Conservation (phyloP, 2,113 vertebrate species). For the Rhadina sibilatrix region DNA sequence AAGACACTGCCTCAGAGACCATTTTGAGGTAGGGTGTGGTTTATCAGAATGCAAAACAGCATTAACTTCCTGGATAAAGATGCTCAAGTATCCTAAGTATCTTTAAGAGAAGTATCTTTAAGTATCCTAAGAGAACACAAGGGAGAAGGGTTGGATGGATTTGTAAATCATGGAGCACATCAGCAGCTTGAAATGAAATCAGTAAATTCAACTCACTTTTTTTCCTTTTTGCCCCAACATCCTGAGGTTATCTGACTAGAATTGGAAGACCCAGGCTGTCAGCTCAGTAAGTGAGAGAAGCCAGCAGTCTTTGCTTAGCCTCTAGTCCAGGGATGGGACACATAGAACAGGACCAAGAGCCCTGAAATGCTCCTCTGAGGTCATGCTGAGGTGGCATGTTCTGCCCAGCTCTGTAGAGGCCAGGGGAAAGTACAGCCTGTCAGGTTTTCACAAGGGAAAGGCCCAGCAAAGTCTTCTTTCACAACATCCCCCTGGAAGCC, state of each 20-base stretch:
- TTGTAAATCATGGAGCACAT: neutral
- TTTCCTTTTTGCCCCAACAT: neutral
- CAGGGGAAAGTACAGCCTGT: neutral
- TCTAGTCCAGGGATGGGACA: neutral
- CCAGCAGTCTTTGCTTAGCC: neutral
- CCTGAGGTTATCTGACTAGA: neutral
- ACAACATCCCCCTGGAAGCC: neutral
- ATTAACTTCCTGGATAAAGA: neutral
- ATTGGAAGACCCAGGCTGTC: neutral
- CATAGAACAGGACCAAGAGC: neutral
- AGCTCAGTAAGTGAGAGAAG: neutral
- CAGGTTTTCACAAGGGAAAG: neutral
- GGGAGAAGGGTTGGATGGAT: neutral
- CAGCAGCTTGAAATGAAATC: neutral
- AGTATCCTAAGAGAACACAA: neutral
- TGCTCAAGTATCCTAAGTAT: too few species aligned
- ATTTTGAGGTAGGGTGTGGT: neutral
- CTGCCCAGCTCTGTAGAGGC: neutral
- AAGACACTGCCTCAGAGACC: neutral
- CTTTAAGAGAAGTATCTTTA: too few species aligned
- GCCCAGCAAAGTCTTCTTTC: neutral
- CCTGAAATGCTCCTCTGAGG: neutral
- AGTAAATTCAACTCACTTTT: neutral
- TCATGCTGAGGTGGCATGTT: neutral
- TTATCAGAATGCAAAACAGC: neutral